phyloP scores from a whole-genome alignment of 2,888 invertebrate species.

The Belgica antarctica region DNA sequence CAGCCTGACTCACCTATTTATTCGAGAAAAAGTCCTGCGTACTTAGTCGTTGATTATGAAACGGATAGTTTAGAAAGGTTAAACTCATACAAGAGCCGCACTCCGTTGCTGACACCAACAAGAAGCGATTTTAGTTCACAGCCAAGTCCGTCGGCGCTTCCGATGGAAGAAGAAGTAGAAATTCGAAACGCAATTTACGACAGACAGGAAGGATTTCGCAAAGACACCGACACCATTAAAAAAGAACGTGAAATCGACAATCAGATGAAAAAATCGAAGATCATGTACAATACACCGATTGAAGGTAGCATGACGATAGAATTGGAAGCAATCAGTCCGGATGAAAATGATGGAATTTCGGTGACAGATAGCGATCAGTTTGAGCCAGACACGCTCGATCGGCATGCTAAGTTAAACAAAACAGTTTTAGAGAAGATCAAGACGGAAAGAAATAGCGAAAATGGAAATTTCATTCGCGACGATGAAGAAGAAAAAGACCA shows the following conservation, averaged over 20 bases:
- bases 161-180: constrained; percentile 76
- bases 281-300: constrained; percentile 64
- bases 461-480: constrained; percentile 21
- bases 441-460: constrained; percentile 53
- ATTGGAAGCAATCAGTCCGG: constrained; percentile 71
- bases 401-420: constrained; percentile 65
- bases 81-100: constrained; percentile 57
- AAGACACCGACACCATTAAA: constrained; percentile 49
- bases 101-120: constrained; percentile 58
- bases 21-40: constrained; percentile 52
- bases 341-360: constrained; percentile 67
- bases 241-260: constrained; percentile 44
- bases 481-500: constrained; percentile 46
- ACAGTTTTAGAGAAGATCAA: constrained; percentile 52
- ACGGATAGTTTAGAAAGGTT: constrained; percentile 71
- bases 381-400: constrained; percentile 81
- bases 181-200: constrained; percentile 72
- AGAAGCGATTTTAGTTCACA: constrained; percentile 67
- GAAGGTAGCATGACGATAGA: constrained; percentile 77
- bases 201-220: constrained; percentile 52
- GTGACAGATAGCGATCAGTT: constrained; percentile 68
- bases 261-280: constrained; percentile 53
- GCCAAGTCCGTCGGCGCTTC: constrained; percentile 72
- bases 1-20: constrained; percentile 55
- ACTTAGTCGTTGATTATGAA: constrained; percentile 65